phyloP scores from a whole-genome alignment of 1,140 invertebrate genomes.

The Archegozetes longisetosus region DNA sequence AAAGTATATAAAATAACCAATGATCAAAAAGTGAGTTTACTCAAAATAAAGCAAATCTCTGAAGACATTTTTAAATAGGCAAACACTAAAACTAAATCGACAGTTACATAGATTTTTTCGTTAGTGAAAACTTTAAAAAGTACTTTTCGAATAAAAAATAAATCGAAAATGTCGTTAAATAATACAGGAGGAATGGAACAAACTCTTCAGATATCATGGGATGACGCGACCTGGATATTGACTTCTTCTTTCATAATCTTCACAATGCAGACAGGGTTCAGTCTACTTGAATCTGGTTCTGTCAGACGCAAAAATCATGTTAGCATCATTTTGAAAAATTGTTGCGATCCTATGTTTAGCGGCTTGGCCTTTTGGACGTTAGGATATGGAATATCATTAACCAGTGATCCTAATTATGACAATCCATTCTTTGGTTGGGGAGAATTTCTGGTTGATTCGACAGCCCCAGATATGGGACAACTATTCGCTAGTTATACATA shows the following conservation, averaged over 20 bases:
- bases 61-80: too few species aligned
- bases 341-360: slow-evolving; percentile 77
- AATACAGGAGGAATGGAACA: too few species aligned
- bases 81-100: too few species aligned
- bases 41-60: too few species aligned
- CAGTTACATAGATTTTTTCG: too few species aligned
- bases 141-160: too few species aligned
- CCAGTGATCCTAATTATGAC: slow-evolving; percentile 27
- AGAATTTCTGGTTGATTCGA: slow-evolving; percentile 34
- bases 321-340: slow-evolving; percentile 94
- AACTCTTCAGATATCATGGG: slow-evolving; percentile 36
- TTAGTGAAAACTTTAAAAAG: too few species aligned
- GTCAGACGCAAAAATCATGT: slow-evolving; percentile 86
- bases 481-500: slow-evolving; percentile 21
- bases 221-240: slow-evolving; percentile 82
- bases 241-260: slow-evolving; percentile 89
- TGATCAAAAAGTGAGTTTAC: too few species aligned
- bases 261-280: slow-evolving; percentile 92
- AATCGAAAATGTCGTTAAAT: too few species aligned
- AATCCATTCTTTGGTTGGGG: slow-evolving; percentile 51
- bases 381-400: slow-evolving; percentile 77
- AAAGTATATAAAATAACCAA: too few species aligned
- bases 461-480: slow-evolving; percentile 23
- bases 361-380: slow-evolving; percentile 87
- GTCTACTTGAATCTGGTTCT: slow-evolving; percentile 76